A percentile compares a stretch with the other conserved stretches of the same genome.
Conservation (phyloP, 1,140 invertebrate species). For the Thaumatotibia leucotreta region DNA sequence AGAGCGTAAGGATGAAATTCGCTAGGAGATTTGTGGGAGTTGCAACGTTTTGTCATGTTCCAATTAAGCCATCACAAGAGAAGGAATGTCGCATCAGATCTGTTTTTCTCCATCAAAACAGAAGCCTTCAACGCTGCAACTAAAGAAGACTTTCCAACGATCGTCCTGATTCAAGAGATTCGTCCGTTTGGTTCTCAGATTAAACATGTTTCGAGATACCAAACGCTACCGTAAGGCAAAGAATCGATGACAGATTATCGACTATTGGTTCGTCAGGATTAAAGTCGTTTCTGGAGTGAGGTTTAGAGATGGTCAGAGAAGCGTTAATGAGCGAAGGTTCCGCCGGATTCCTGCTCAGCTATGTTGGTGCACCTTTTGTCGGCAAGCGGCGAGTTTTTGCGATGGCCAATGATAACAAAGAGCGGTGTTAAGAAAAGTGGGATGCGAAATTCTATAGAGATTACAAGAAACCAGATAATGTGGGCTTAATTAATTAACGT, state of each 20-base stretch:
- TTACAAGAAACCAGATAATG: conserved; percentile 63
- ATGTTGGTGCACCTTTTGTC: conserved; percentile 70
- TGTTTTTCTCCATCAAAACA: background rate
- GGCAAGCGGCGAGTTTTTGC: conserved; percentile 66
- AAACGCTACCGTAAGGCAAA: background rate
- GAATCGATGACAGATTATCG: conserved; percentile 11
- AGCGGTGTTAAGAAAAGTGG: conserved; percentile 61
- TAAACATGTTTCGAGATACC: background rate
- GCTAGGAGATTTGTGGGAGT: background rate
- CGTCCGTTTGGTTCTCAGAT: background rate
- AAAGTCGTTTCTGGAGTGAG: conserved; percentile 25
- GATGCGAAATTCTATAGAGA: conserved; percentile 57
- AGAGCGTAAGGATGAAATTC: background rate
- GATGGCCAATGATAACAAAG: conserved; percentile 71
- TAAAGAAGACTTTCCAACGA: background rate
- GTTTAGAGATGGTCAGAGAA: conserved; percentile 34
- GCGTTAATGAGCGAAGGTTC: conserved; percentile 66
- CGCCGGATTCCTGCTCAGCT: conserved; percentile 58
- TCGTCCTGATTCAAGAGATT: background rate
- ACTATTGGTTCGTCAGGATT: conserved; percentile 1
- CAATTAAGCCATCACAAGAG: background rate
- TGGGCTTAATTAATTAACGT: conserved; percentile 64
- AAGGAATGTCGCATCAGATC: background rate
- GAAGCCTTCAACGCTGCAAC: no score
- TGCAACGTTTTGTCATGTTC: background rate